A percentile compares a stretch with the other conserved stretches of the same genome.
These are phyloP conservation scores for Chrosomus eos DNA, from an alignment of 2,797 vertebrate genomes.

Conservation along the genomic window DNA sequence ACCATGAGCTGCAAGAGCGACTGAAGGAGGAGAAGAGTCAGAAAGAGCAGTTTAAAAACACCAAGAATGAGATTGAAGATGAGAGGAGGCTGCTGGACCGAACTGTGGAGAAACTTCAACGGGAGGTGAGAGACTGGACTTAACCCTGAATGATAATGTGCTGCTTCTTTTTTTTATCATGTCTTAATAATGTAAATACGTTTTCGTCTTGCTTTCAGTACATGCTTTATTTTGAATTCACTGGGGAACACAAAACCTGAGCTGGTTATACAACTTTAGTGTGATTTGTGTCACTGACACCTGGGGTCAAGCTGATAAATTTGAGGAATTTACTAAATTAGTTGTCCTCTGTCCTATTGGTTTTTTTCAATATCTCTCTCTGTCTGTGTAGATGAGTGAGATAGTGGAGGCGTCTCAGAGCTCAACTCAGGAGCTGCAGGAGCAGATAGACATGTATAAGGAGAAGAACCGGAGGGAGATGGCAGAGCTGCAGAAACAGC, in stretches of 20 bases:
- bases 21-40: constrained; percentile 85
- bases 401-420: constrained; percentile 86
- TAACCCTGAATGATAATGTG: neutral
- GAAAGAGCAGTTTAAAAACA: constrained; percentile 90
- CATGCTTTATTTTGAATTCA: neutral
- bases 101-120: constrained; percentile 92
- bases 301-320: neutral
- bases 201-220: neutral
- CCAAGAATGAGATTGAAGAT: constrained; percentile 89
- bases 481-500: constrained; percentile 85
- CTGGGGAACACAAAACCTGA: neutral
- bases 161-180: neutral
- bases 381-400: constrained; percentile 84
- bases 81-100: constrained; percentile 87
- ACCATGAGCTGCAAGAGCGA: constrained; percentile 81
- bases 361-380: neutral
- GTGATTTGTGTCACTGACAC: neutral
- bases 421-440: constrained; percentile 89
- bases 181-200: neutral
- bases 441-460: constrained; percentile 91
- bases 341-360: neutral
- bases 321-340: neutral
- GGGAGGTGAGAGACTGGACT: constrained; percentile 77
- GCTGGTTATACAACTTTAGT: neutral
- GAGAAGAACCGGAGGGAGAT: constrained; percentile 91